phyloP scores from a whole-genome alignment of 2,113 vertebrate genomes.

The Rhea americana region DNA sequence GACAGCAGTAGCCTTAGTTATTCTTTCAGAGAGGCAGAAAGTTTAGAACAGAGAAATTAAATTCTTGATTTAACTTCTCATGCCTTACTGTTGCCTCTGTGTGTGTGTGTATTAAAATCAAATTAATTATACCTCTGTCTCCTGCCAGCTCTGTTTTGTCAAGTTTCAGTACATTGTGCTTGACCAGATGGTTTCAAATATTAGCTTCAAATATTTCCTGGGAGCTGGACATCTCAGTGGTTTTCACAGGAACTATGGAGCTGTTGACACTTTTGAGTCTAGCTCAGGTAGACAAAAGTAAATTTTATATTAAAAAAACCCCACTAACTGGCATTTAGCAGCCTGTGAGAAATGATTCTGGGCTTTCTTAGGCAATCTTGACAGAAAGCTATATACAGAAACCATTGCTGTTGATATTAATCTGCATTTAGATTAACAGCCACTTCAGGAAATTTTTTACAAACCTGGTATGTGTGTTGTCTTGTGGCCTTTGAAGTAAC shows the following conservation, averaged over 20 bases:
- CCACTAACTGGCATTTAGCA: constrained; percentile 33
- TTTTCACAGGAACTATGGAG: constrained; percentile 12
- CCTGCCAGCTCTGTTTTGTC: constrained; percentile 15
- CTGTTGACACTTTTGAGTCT: constrained; percentile 22
- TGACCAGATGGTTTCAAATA: constrained; percentile 61
- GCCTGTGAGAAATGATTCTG: constrained; percentile 12
- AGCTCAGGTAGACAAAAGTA: constrained; percentile 7
- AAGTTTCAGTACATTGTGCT: constrained; percentile 1
- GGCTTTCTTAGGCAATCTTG: neutral
- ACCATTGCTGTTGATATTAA: neutral
- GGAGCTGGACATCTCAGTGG: neutral
- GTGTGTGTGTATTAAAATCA: neutral
- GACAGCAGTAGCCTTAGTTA: constrained; percentile 52
- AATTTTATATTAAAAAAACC: constrained; percentile 16
- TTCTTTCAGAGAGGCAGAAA: constrained; percentile 65
- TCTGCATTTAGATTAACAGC: neutral
- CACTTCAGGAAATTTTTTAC: neutral
- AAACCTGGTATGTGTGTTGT: neutral
- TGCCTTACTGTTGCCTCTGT: neutral
- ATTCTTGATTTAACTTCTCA: constrained; percentile 34
- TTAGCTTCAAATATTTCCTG: constrained; percentile 25
- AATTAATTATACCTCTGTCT: constrained; percentile 42
- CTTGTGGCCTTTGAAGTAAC: neutral
- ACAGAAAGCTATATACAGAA: neutral
- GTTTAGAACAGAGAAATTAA: constrained; percentile 61